phyloP scores from a whole-genome alignment of 2,113 vertebrate species.

The Leiothrix lutea region DNA sequence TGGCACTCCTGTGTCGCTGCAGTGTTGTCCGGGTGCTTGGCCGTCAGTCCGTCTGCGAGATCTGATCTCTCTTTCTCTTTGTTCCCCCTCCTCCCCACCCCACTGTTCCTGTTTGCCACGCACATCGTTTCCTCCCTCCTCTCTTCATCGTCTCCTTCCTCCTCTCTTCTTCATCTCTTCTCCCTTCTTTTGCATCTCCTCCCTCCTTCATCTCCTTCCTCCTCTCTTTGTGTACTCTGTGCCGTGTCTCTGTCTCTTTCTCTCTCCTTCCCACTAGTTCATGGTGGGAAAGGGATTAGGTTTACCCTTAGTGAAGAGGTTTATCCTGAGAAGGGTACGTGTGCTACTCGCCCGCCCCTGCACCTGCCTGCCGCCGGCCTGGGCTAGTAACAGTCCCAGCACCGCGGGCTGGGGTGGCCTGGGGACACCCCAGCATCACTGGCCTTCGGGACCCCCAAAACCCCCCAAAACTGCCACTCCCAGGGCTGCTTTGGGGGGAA shows the following conservation, averaged over 20 bases:
- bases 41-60: constrained; percentile 39
- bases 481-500: neutral
- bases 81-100: constrained; percentile 14
- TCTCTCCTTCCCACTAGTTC: constrained; percentile 84
- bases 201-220: neutral
- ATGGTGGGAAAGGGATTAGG: constrained; percentile 98
- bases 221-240: constrained; percentile 25
- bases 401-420: neutral
- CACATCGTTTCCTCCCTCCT: neutral
- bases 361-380: constrained; percentile 26
- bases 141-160: neutral
- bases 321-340: constrained; percentile 99
- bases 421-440: neutral
- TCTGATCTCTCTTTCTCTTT: constrained; percentile 74
- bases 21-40: constrained; percentile 44
- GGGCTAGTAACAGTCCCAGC: constrained; percentile 73
- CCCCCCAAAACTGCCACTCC: neutral
- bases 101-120: neutral
- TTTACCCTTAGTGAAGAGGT: constrained; percentile 99
- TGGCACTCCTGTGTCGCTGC: neutral
- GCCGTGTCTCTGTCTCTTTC: constrained; percentile 46
- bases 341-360: constrained; percentile 55
- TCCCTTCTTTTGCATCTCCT: neutral
- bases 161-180: neutral
- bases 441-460: neutral